Evolutionary conservation across 2,797 vertebrate species (phyloP), one percentile per base, ranked within the genome.

Genomic region (Enteromius anoplus): DNA sequence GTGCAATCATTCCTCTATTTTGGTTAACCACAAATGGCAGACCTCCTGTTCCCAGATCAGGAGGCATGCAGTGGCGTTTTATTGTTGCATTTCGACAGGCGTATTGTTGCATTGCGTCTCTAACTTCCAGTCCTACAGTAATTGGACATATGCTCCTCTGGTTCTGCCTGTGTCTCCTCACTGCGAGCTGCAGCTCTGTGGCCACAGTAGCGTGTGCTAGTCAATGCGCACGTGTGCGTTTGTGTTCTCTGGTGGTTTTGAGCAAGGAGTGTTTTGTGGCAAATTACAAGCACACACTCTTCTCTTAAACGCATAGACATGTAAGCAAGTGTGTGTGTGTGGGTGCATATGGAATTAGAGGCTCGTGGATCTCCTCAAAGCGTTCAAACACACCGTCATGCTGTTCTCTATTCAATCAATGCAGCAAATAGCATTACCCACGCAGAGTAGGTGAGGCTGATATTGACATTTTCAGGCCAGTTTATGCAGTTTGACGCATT

Each of bases 1-100:
- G 94, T 95, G 96, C 97, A 98, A 98, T 98, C 98, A 97, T 95
- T 93, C 94, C 94, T 96, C 94, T 93, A 96, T 98, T 97, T 97
- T 93, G 96, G 96, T 98, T 96, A 97, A 97, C 95, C 96, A 93
- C 95, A 96, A 94, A 91, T 92, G 91, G 92, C 91, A 92, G 86
- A 93, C 93, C 91, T 95, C 93, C 93, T 93, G 92, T 87, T 94
- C 92, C 91, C 90, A 90, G 94, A 96, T 94, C 92, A 93, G 95
- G 95, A 93, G 93, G 94, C 14, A 49, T 49, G 47, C 93, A 95
- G 92, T 94, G 92, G 91, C 91, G 90, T 91, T 92, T 93, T 93
- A 95, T 84, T 71, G 62, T 73, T 49, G 78, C 8, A 26, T 80
- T 87, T 90, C 95, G 94, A 92, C 94, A 95, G 91, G 93, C 40